Evolutionary conservation across 1,140 invertebrate species (phyloP), one percentile per base, ranked within the genome.

Genomic region (Trichonephila inaurata): DNA sequence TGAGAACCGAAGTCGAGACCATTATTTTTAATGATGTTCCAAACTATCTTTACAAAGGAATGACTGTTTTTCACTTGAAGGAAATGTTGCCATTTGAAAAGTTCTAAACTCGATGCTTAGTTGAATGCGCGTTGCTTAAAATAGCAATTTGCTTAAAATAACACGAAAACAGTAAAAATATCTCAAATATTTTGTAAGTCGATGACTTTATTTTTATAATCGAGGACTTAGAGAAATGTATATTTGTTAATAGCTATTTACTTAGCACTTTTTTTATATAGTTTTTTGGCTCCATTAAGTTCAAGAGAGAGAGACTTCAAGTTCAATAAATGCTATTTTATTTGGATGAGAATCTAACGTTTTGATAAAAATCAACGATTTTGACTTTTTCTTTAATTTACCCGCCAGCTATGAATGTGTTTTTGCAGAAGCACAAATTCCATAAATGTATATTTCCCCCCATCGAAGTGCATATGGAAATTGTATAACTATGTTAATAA

Each of bases 11-110:
- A 69, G 21, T 69, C n/a, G n/a, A 69, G n/a, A 10, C 66, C 66
- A 69, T 69, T 69, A 69, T 69, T 69, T 69, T 69, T 69, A 69
- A 69, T 69, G 66, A 69, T 69, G 21, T 69, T 69, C 66, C 66
- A 69, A 69, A 69, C 66, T 69, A 69, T 69, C 66, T 24, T 69
- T 24, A 69, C n/a, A 69, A 69, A 69, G n/a, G 66, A 69, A 69
- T 69, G 61, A 62, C 61, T 62, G 19, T 69, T 24, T 69, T n/a
- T 69, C 66, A 69, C n/a, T 24, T 69, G 66, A 69, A 12, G 66
- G n/a, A 21, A 24, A n/a, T 24, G n/a, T 69, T 69, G 6, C n/a
- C n/a, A 24, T 24, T n/a, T 69, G 24, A 69, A 69, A 69, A 69
- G 19, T 69, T 69, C n/a, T 24, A 19, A 69, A 69, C 6, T 69